Percentiles rank a stretch among this genome's conserved stretches.
These are phyloP conservation scores for Caenorhabditis macrosperma DNA, from an alignment of 2,888 invertebrate species.

Conservation along the genomic window DNA sequence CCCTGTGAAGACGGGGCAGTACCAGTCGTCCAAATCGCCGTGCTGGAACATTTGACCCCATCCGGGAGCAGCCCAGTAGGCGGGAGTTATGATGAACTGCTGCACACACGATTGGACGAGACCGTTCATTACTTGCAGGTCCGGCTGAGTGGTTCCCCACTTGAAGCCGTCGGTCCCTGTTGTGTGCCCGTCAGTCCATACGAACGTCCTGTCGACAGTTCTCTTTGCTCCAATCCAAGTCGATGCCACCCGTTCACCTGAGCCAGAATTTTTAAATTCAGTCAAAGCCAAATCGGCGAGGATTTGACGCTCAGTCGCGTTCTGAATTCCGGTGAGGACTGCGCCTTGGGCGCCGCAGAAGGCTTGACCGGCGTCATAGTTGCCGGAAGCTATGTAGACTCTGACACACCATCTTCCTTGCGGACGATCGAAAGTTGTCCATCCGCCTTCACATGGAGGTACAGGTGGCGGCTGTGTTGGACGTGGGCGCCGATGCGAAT, in stretches of 20 bases:
- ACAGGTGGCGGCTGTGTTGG: not conserved
- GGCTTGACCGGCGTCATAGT: not conserved
- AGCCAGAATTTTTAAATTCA: not conserved
- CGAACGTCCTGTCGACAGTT: not conserved
- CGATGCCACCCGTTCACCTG: not conserved
- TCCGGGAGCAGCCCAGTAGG: not conserved
- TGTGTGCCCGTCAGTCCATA: constrained; percentile 34
- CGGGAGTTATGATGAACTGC: constrained; percentile 7
- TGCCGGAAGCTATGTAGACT: too few relatives aligned
- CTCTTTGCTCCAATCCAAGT: constrained; percentile 4
- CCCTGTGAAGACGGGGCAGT: not conserved
- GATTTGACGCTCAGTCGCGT: not conserved
- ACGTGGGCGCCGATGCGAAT: not conserved
- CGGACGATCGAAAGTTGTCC: constrained; percentile 5
- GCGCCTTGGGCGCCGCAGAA: constrained; percentile 8
- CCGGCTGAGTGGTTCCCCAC: constrained; percentile 14
- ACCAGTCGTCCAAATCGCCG: not conserved
- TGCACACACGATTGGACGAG: constrained; percentile 21
- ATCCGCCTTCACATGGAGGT: constrained; percentile 3
- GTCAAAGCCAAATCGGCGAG: not conserved
- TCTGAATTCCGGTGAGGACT: constrained; percentile 33
- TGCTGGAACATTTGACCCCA: not conserved
- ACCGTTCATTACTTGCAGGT: constrained; percentile 1
- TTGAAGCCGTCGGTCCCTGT: constrained; percentile 17
- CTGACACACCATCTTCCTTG: constrained; percentile 16